These are phyloP conservation scores for Callopanchax toddi DNA, from an alignment of 2,113 vertebrate genomes.

Conservation along the genomic window DNA sequence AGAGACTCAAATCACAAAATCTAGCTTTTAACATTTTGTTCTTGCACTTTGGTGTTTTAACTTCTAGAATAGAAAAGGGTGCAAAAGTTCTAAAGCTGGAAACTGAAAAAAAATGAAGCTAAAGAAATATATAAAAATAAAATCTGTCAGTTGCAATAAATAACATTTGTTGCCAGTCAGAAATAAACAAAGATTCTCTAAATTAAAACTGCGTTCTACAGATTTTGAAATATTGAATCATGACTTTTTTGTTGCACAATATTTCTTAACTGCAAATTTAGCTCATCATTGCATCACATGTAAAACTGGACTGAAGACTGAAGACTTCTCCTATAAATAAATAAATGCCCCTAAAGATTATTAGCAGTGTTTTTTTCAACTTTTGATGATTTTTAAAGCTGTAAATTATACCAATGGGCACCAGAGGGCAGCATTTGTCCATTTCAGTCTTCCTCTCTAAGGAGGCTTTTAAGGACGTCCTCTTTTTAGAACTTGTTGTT, in stretches of 20 bases:
- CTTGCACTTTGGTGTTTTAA: background rate
- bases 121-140: too few species aligned
- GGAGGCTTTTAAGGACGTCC: background rate
- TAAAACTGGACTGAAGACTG: background rate
- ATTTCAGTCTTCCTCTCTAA: background rate
- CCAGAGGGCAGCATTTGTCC: conserved; percentile 54
- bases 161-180: too few species aligned
- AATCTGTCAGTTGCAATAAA: too few species aligned
- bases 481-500: conserved; percentile 2
- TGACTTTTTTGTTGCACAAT: background rate
- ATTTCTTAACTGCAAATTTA: background rate
- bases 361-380: too few species aligned
- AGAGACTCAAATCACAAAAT: conserved; percentile 12
- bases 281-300: background rate
- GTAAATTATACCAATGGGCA: conserved; percentile 25
- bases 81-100: conserved; percentile 1
- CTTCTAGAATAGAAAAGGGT: conserved; percentile 11
- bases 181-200: too few species aligned
- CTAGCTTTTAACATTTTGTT: background rate
- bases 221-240: too few species aligned
- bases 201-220: too few species aligned
- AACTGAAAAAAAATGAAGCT: background rate
- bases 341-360: too few species aligned
- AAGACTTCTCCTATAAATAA: background rate
- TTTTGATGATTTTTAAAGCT: too few species aligned